Percentiles rank a stretch among this genome's conserved stretches.
These are phyloP conservation scores for Alsophila aescularia DNA, from an alignment of 2,888 invertebrate species.

Conservation along the genomic window DNA sequence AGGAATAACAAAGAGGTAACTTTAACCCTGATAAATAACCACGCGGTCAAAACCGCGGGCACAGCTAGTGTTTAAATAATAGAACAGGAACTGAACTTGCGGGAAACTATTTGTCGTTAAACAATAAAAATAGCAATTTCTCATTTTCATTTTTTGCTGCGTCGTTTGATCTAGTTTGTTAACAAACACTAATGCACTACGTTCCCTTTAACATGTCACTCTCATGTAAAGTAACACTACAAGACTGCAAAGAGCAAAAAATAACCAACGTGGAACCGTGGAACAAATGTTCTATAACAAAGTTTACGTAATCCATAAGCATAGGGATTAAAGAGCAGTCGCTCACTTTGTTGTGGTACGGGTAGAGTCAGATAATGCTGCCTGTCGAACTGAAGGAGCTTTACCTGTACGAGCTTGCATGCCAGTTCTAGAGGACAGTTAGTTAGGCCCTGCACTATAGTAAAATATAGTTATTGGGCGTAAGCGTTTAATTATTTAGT, in stretches of 20 bases:
- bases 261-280: no score
- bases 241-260: background rate
- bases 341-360: background rate
- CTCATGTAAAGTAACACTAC: conserved; percentile 1
- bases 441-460: no score
- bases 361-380: no score
- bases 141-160: background rate
- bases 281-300: background rate
- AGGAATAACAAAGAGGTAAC: no score
- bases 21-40: no score
- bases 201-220: background rate
- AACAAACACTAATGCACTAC: conserved; percentile 5
- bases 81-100: no score
- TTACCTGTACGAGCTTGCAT: background rate
- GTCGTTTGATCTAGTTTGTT: conserved; percentile 8
- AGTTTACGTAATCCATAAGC: background rate
- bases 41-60: no score
- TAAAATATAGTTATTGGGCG: no score
- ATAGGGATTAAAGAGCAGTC: background rate
- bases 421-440: no score
- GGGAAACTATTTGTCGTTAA: no score
- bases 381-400: background rate
- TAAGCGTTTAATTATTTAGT: no score
- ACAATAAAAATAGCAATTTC: background rate
- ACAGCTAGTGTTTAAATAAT: no score